Percentiles rank a stretch among this genome's conserved stretches.
Evolutionary conservation across 2,113 vertebrate genomes (phyloP).

Genomic region (Sceloporus tristichus): DNA sequence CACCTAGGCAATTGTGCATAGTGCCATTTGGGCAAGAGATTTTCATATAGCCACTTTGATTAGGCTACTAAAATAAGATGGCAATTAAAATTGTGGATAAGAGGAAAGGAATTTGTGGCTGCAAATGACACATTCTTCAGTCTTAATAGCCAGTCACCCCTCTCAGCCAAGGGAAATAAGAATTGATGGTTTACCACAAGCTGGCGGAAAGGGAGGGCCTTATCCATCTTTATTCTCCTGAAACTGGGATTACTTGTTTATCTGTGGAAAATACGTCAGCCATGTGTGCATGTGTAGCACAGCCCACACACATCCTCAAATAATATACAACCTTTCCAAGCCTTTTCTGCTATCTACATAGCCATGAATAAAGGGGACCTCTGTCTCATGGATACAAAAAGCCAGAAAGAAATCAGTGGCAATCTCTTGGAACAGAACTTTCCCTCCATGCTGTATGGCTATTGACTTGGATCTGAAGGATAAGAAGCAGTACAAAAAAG

Average conservation of each 20-base stretch:
- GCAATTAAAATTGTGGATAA: not conserved
- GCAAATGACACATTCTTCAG: not conserved
- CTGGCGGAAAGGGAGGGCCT: not conserved
- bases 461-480: not conserved
- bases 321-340: not conserved
- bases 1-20: not conserved
- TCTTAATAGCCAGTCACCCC: not conserved
- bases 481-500: no score
- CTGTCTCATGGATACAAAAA: not conserved
- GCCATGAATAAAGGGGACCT: not conserved
- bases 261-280: not conserved
- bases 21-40: not conserved
- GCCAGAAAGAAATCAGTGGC: not conserved
- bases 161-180: not conserved
- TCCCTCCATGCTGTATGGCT: not conserved
- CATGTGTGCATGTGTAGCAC: not conserved
- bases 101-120: not conserved
- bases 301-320: not conserved
- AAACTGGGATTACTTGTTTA: not conserved
- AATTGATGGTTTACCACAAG: not conserved
- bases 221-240: not conserved
- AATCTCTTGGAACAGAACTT: not conserved
- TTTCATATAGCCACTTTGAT: not conserved
- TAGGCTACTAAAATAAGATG: not conserved
- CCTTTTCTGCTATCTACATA: not conserved